These are phyloP conservation scores for Drosophila asahinai DNA, from an alignment of 1,140 invertebrate species.

Conservation along the genomic window DNA sequence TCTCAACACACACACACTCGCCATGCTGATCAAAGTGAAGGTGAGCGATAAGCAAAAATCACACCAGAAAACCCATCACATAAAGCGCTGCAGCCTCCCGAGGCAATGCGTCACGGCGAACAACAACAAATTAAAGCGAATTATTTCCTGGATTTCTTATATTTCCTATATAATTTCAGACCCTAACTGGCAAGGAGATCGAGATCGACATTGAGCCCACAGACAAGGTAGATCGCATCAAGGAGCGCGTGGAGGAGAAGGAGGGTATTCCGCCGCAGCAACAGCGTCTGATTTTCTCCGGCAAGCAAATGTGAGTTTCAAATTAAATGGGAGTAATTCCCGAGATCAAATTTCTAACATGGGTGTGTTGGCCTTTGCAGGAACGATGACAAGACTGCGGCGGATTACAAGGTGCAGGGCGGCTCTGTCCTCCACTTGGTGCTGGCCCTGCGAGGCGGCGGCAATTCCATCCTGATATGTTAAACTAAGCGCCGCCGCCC, in stretches of 20 bases:
- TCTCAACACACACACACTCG: slow-evolving; percentile 83
- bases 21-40: slow-evolving; percentile 94
- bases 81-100: not conserved
- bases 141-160: slow-evolving; percentile 38
- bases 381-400: slow-evolving; percentile 99
- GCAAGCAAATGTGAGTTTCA: slow-evolving; percentile 97
- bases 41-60: slow-evolving; percentile 85
- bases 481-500: slow-evolving; percentile 15
- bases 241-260: slow-evolving; percentile 99
- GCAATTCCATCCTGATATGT: slow-evolving; percentile 64
- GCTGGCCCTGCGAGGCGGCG: slow-evolving; percentile 95
- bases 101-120: slow-evolving; percentile 39
- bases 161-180: slow-evolving; percentile 86
- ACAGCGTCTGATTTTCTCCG: slow-evolving; percentile 99
- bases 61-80: not conserved
- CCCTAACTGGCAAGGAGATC: slow-evolving; percentile 95
- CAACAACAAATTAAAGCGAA: slow-evolving; percentile 41
- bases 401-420: slow-evolving; percentile 99
- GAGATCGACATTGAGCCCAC: slow-evolving; percentile 99
- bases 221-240: slow-evolving; percentile 99
- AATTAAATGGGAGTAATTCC: not conserved
- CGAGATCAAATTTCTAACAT: not conserved
- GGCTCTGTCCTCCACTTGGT: slow-evolving; percentile 99
- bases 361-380: slow-evolving; percentile 85
- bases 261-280: slow-evolving; percentile 99